Conservation (phyloP, 2,113 vertebrate species). For the Lasiurus borealis region DNA sequence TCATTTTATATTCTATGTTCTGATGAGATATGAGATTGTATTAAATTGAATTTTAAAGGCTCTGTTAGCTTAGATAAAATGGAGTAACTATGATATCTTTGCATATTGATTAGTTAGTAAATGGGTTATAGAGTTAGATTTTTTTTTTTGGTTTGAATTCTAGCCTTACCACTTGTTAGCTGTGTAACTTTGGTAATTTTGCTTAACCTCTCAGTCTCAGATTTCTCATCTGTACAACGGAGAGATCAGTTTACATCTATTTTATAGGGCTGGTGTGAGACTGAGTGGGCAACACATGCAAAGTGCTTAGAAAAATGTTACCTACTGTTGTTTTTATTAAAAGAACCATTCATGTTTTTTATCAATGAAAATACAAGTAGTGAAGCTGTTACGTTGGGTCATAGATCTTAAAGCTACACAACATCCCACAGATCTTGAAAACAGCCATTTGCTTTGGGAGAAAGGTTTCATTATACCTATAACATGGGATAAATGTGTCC, state of each 20-base stretch:
- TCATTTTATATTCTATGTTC: not conserved
- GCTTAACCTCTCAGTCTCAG: not conserved
- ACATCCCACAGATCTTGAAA: not conserved
- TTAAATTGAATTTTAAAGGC: slow-evolving; percentile 22
- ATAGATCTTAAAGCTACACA: not conserved
- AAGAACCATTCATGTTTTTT: not conserved
- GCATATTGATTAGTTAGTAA: not conserved
- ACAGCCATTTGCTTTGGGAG: not conserved
- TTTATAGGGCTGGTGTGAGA: not conserved
- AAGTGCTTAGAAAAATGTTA: not conserved
- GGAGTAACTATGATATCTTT: not conserved
- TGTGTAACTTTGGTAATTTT: not conserved
- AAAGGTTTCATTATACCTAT: not conserved
- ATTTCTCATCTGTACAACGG: not conserved
- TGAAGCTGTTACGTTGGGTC: not conserved
- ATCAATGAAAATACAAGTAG: not conserved
- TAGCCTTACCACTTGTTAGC: not conserved
- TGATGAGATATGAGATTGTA: not conserved
- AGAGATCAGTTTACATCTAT: not conserved
- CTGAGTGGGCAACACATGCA: not conserved
- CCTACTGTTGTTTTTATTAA: not conserved
- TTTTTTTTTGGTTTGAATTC: not conserved
- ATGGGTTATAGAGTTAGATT: not conserved
- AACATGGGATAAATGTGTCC: not conserved
- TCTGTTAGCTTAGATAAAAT: not conserved